phyloP scores from a whole-genome alignment of 2,113 vertebrate species.

The Murina feae region DNA sequence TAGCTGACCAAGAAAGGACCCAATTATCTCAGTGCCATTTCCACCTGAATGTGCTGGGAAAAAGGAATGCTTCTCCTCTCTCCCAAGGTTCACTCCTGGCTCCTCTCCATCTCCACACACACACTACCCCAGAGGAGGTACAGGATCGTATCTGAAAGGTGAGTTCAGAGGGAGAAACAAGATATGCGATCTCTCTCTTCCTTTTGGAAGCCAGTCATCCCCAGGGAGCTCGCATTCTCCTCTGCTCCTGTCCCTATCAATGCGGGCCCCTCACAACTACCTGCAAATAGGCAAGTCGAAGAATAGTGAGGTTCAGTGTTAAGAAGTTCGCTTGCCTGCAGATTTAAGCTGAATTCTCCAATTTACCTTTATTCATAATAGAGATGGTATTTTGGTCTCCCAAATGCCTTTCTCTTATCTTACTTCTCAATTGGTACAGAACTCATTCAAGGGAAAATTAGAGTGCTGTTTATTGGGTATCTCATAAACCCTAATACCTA shows the following conservation, averaged over 20 bases:
- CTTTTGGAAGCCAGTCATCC: neutral
- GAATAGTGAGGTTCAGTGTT: neutral
- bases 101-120: neutral
- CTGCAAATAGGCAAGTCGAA: neutral
- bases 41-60: neutral
- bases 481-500: neutral
- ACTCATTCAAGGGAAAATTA: neutral
- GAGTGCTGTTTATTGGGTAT: neutral
- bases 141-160: neutral
- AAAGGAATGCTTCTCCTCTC: neutral
- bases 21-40: neutral
- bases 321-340: neutral
- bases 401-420: neutral
- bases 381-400: neutral
- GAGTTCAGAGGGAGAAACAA: neutral
- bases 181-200: neutral
- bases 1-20: neutral
- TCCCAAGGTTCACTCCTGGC: neutral
- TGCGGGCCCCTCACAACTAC: neutral
- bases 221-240: neutral
- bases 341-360: neutral
- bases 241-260: neutral
- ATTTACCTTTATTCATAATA: neutral
- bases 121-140: neutral
- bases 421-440: neutral